phyloP scores from a whole-genome alignment of 2,797 vertebrate species.

The Potorous gilbertii region DNA sequence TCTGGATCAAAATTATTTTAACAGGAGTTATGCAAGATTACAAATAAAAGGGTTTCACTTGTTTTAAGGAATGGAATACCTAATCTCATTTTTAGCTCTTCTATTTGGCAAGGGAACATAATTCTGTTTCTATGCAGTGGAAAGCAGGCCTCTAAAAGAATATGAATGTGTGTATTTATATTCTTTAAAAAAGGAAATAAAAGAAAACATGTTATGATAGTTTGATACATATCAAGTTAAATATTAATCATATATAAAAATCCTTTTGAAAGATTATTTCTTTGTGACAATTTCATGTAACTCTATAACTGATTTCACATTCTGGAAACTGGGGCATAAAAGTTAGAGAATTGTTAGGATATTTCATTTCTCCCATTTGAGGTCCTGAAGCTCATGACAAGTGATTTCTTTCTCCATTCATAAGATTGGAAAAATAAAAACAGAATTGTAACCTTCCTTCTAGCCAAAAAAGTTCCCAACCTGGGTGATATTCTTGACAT shows the following conservation, averaged over 20 bases:
- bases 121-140: slow-evolving; percentile 26
- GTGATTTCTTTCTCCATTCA: background rate
- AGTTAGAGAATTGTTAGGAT: background rate
- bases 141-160: background rate
- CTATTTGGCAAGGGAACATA: background rate
- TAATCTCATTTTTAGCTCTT: background rate
- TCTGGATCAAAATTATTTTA: background rate
- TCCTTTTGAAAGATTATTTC: background rate
- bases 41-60: background rate
- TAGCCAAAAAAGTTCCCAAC: background rate
- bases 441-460: background rate
- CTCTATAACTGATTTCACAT: background rate
- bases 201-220: background rate
- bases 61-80: background rate
- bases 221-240: background rate
- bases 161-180: background rate
- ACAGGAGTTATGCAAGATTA: background rate
- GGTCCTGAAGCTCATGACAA: background rate
- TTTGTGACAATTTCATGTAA: background rate
- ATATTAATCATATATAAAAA: background rate
- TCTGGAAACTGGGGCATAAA: background rate
- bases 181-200: background rate
- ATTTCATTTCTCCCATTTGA: background rate
- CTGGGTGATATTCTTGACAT: background rate
- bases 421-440: background rate